These are phyloP conservation scores for Muschampia plurimacula DNA, from an alignment of 2,888 invertebrate species.

Conservation along the genomic window DNA sequence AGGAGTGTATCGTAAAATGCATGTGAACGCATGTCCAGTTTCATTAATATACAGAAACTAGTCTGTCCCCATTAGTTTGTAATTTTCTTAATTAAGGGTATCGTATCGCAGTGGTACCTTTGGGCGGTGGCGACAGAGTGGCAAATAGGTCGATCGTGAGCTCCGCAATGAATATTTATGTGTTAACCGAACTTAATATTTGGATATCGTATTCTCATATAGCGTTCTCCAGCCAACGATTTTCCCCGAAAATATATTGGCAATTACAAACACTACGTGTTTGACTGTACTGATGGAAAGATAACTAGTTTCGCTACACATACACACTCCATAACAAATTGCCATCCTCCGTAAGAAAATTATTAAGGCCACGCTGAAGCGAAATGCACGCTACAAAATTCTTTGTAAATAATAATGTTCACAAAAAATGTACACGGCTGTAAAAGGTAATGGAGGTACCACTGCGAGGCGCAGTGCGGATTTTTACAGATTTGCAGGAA, in stretches of 20 bases:
- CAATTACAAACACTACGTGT: slow-evolving; percentile 29
- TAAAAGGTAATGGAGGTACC: slow-evolving; percentile 30
- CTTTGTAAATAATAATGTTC: slow-evolving; percentile 26
- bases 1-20: too few relatives aligned
- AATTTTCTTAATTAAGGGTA: slow-evolving; percentile 76
- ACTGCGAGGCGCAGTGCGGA: slow-evolving; percentile 22
- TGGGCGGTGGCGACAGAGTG: slow-evolving; percentile 69
- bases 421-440: slow-evolving; percentile 18
- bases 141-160: slow-evolving; percentile 73
- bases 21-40: slow-evolving; percentile 47
- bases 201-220: slow-evolving; percentile 52
- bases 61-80: slow-evolving; percentile 70
- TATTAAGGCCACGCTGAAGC: background rate
- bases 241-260: slow-evolving; percentile 36
- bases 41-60: slow-evolving; percentile 74
- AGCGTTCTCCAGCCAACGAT: slow-evolving; percentile 16
- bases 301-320: slow-evolving; percentile 27
- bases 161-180: slow-evolving; percentile 73
- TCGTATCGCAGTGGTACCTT: slow-evolving; percentile 49
- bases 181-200: slow-evolving; percentile 62
- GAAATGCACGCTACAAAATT: slow-evolving; percentile 4
- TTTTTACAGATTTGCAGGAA: slow-evolving; percentile 34
- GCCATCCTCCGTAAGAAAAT: slow-evolving; percentile 18
- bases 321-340: slow-evolving; percentile 15
- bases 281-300: slow-evolving; percentile 19